Conservation (phyloP, 2,113 vertebrate species). For the Myodes glareolus region DNA sequence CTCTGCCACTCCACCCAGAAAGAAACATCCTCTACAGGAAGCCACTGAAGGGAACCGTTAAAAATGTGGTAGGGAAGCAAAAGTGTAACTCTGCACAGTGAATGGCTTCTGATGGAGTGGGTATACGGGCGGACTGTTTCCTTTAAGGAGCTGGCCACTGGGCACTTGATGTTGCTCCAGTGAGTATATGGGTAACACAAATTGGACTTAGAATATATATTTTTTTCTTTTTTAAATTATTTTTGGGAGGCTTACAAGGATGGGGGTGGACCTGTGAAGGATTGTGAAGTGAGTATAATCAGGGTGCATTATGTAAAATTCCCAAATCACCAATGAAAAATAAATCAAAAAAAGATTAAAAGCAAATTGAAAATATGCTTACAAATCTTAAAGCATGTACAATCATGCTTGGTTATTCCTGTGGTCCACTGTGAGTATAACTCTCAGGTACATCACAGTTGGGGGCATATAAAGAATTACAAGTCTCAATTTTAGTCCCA, state of each 20-base stretch:
- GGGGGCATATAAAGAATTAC: slow-evolving; percentile 30
- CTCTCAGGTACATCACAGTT: not conserved
- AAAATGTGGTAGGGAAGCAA: not conserved
- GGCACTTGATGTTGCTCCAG: not conserved
- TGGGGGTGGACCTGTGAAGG: not conserved
- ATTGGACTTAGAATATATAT: not conserved
- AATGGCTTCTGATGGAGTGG: not conserved
- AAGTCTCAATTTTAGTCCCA: slow-evolving; percentile 59
- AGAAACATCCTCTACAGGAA: not conserved
- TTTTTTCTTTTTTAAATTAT: not conserved
- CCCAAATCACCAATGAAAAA: not conserved
- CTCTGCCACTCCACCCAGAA: not conserved
- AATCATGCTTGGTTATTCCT: not conserved
- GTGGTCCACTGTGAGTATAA: not conserved
- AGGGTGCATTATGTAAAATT: not conserved
- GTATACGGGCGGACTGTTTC: not conserved
- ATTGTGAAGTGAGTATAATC: not conserved
- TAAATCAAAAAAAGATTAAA: not conserved
- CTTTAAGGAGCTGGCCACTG: not conserved
- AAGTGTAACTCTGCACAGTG: not conserved
- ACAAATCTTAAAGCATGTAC: not conserved
- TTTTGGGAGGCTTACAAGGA: not conserved
- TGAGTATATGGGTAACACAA: not conserved
- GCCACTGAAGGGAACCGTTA: not conserved
- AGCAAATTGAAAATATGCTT: not conserved